Base-by-base conservation (phyloP, 2,113 vertebrate species). In the Lynx canadensis region DNA sequence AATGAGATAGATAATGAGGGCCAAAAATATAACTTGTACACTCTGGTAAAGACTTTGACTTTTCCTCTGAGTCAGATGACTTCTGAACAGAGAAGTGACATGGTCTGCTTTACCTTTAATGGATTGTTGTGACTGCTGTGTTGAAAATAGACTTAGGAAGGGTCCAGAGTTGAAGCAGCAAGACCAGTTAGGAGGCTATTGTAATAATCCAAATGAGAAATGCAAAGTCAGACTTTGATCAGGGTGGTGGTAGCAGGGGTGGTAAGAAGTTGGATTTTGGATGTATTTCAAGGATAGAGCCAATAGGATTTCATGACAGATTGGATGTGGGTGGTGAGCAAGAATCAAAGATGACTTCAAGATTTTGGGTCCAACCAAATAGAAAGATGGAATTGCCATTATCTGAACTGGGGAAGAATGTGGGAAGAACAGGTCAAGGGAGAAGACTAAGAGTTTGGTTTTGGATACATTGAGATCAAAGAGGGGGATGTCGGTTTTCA, bases 181-280 rank as follows among this genome's bases (percentile, higher is more conserved):
- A 92, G 68, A 92, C 60, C 21, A 55, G 31, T 65, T 55, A 93
- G 38, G 79, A 94, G 48, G 45, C 16, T 78, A 1, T 25, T 81
- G 33, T 41, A 57, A 12, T 84, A 63, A 92, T 89, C 45, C 65
- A 89, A 52, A 74, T 48, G 25, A 91, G 80, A 86, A 73, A 36
- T 89, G 71, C 45, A 52, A 89, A 93, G 78, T 66, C 41, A 97
- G 82, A 89, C 48, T 96, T 93, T 84, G 63, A 91, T 91, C 74
- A 79, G n/a, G 60, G 78, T 82, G 52, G 16, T 92, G 84, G 69
- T 91, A 94, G 76, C 60, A 95, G 93, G 94, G 85, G 52, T 52
- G 48, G 71, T 79, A 27, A 76, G 60, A 25, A 29, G 33, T 63
- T 95, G 60, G 74, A 89, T 93, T 95, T 48, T 88, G 84, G 31